These are phyloP conservation scores for Protomyctophum bolini DNA, from an alignment of 2,113 vertebrate genomes.

Conservation along the genomic window DNA sequence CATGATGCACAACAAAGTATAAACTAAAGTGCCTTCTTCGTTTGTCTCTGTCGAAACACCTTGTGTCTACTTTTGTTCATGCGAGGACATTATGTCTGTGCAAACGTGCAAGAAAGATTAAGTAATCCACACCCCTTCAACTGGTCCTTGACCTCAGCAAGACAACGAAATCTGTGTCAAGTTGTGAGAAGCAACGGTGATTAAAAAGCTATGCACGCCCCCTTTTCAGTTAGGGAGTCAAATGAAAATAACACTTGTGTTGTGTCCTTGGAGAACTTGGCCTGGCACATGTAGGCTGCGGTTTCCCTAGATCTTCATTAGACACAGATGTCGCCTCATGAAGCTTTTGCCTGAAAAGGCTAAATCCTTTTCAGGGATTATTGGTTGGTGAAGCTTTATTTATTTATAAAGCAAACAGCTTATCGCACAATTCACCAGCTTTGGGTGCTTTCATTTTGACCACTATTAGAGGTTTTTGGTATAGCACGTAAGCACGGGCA, in stretches of 20 bases:
- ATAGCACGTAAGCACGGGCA: no score
- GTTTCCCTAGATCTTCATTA: slow-evolving; percentile 23
- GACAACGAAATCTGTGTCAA: neutral
- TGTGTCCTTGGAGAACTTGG: slow-evolving; percentile 29
- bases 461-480: no score
- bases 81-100: no score
- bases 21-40: no score
- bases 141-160: slow-evolving; percentile 14
- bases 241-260: slow-evolving; percentile 43
- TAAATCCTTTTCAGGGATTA: neutral
- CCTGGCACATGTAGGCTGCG: neutral
- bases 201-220: slow-evolving; percentile 20
- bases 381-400: no score
- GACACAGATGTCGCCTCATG: slow-evolving; percentile 1
- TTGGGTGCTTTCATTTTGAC: no score
- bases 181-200: slow-evolving; percentile 18
- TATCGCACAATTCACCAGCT: no score
- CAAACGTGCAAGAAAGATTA: slow-evolving; percentile 7
- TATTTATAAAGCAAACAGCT: no score
- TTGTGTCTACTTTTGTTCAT: no score
- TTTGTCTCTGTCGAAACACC: no score
- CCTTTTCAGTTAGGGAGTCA: neutral
- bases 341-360: no score
- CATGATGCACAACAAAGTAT: no score
- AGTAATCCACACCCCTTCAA: neutral